Evolutionary conservation across 2,888 invertebrate genomes (phyloP).

Genomic region (Tipula vernalis): DNA sequence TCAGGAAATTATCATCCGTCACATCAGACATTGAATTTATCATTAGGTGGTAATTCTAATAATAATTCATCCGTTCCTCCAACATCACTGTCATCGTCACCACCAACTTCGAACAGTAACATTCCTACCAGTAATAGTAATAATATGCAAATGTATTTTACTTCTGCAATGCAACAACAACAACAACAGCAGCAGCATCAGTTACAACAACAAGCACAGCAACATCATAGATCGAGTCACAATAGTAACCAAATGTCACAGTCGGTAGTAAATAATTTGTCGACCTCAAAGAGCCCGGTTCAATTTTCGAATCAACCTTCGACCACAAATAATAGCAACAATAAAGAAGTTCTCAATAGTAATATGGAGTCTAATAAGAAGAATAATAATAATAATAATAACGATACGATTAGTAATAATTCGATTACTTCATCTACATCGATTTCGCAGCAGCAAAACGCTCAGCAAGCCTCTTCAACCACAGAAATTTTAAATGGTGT

Average conservation of each 20-base stretch:
- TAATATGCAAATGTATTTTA: background rate
- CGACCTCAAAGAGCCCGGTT: background rate
- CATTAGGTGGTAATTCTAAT: constrained; percentile 11
- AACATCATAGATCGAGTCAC: background rate
- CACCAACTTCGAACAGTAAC: constrained; percentile 18
- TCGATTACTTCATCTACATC: constrained; percentile 16
- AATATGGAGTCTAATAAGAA: background rate
- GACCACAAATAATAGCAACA: background rate
- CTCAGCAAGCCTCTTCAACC: constrained; percentile 5
- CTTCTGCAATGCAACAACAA: background rate
- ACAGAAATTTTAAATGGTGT: constrained; percentile 6
- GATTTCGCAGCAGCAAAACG: constrained; percentile 10
- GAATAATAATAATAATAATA: background rate
- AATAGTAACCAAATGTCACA: background rate
- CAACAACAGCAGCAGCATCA: background rate
- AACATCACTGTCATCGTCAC: constrained; percentile 7
- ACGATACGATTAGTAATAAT: constrained; percentile 11
- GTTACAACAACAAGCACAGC: background rate
- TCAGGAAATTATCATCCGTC: constrained; percentile 18
- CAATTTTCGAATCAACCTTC: background rate
- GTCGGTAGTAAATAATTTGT: background rate
- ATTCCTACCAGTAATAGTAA: constrained; percentile 17
- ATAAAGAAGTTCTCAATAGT: background rate
- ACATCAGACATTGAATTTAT: constrained; percentile 21
- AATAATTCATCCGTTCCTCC: constrained; percentile 17